Base-by-base conservation (phyloP, 2,113 vertebrate species). In the Hypomesus transpacificus region DNA sequence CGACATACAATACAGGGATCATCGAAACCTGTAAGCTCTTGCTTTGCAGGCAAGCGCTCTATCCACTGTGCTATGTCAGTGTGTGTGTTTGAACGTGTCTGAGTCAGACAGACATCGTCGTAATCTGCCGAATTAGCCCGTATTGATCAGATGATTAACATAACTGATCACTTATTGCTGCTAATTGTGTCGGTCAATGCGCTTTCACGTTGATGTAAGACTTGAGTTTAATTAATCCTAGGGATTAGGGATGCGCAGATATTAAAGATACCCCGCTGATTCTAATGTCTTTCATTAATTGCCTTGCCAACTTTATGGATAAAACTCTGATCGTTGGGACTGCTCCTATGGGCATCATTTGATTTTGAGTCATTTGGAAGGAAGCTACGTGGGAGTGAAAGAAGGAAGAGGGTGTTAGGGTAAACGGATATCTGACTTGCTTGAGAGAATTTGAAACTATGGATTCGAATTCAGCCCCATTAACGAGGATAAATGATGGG, bases 181-280 rank as follows among this genome's bases (percentile, higher is more conserved):
- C 14, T 76, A 65, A 79, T 60, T 73, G 26, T 56, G 46, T 63
- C 20, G 34, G 68, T 76, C 71, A 79, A 76, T 20, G 63, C 46
- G 59, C 7, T 69, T 61, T 81, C 14, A 18, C 60, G 0, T 21
- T 39, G 54, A 83, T 69, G 64, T 63, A 80, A 74, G 75, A 79
- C 26, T 14, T 54, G 56, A 60, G 66, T 71, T 84, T 75, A 70
- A 82, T 80, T 84, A 65, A 78, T 70, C 66, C 59, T 68, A 39
- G 54, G 76, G 70, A 46, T 80, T 85, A 75, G 39, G 2, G 7
- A 17, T 65, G 8, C 69, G 72, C 56, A 67, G 70, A 78, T 77
- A 70, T 21, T 11, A 68, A 70, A 39, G 34, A 75, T 61, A 76
- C 64, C 56, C 7, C 46, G 34, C 39, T 65, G 72, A 76, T 66